phyloP scores from a whole-genome alignment of 2,888 invertebrate species.

The Aspidapion aeneum region DNA sequence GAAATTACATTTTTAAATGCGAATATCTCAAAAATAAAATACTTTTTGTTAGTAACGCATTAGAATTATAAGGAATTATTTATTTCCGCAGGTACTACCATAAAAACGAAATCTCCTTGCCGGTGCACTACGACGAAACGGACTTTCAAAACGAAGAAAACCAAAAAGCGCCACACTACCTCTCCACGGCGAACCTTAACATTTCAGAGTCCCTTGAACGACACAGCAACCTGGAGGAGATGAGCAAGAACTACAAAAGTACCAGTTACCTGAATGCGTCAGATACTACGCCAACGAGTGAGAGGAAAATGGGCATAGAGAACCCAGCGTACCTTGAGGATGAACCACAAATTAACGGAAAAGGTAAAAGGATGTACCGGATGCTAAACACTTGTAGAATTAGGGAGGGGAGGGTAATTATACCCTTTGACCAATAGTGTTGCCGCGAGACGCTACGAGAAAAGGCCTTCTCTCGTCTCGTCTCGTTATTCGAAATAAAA shows the following conservation, averaged over 20 bases:
- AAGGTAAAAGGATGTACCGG: slow-evolving; percentile 22
- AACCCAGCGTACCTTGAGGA: slow-evolving; percentile 47
- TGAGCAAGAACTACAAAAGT: slow-evolving; percentile 46
- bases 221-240: slow-evolving; percentile 43
- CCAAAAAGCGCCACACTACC: slow-evolving; percentile 39
- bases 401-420: no score
- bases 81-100: slow-evolving; percentile 37
- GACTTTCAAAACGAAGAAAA: slow-evolving; percentile 34
- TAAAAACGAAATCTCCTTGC: slow-evolving; percentile 47
- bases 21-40: no score
- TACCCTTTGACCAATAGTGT: no score
- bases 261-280: slow-evolving; percentile 41
- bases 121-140: slow-evolving; percentile 44
- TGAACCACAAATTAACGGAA: slow-evolving; percentile 46
- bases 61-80: no score
- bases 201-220: slow-evolving; percentile 43
- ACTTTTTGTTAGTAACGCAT: no score
- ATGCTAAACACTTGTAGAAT: no score
- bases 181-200: slow-evolving; percentile 45
- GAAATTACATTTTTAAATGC: no score
- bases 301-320: slow-evolving; percentile 48
- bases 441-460: no score
- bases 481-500: no score
- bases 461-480: no score
- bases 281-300: slow-evolving; percentile 29